Evolutionary conservation across 2,888 invertebrate species (phyloP).

Genomic region (Agonopterix arenella): DNA sequence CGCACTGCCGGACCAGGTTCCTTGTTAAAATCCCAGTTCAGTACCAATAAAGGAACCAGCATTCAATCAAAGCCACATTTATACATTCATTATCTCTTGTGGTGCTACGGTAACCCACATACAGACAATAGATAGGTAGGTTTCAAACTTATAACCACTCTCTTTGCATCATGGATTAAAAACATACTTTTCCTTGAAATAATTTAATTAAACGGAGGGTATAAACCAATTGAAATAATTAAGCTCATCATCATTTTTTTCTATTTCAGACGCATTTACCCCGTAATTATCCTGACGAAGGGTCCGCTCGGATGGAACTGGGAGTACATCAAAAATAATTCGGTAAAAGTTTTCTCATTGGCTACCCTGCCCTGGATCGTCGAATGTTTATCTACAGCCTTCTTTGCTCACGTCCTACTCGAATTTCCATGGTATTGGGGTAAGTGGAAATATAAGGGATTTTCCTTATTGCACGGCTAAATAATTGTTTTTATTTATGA

Average conservation of each 20-base stretch:
- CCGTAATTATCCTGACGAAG: slow-evolving; percentile 67
- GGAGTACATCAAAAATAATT: slow-evolving; percentile 67
- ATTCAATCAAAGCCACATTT: no score
- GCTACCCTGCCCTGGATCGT: slow-evolving; percentile 67
- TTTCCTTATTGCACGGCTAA: no score
- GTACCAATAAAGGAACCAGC: no score
- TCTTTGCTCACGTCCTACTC: slow-evolving; percentile 58
- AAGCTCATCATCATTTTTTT: slow-evolving; percentile 10
- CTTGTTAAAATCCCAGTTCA: no score
- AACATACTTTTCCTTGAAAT: no score
- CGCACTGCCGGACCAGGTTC: no score
- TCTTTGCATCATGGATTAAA: no score
- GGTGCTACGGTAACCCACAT: no score
- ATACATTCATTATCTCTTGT: no score
- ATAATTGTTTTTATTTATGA: no score
- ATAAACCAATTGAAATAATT: neutral
- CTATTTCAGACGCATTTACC: slow-evolving; percentile 62
- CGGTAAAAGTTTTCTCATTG: slow-evolving; percentile 66
- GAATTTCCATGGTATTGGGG: slow-evolving; percentile 72
- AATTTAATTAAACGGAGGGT: neutral
- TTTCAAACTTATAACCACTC: no score
- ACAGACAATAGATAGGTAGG: no score
- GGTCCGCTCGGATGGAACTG: slow-evolving; percentile 69
- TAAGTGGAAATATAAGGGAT: slow-evolving; percentile 27
- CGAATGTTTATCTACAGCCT: slow-evolving; percentile 62